These are phyloP conservation scores for Cyclopterus lumpus DNA, from an alignment of 2,797 vertebrate genomes.

Conservation along the genomic window DNA sequence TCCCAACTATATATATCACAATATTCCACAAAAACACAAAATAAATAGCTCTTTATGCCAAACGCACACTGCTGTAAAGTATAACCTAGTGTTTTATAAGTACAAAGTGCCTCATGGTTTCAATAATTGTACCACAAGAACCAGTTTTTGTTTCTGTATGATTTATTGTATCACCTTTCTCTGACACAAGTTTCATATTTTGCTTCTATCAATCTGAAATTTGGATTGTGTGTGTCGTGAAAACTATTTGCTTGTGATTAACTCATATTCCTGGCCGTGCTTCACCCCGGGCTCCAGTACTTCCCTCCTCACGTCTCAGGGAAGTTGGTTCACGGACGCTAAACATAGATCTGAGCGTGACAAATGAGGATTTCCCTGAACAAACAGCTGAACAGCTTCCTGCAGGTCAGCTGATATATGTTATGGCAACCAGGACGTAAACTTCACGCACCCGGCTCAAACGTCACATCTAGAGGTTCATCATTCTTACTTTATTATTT, in stretches of 20 bases:
- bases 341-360: slow-evolving; percentile 51
- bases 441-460: not conserved
- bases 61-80: not conserved
- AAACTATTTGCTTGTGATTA: slow-evolving; percentile 5
- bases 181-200: not conserved
- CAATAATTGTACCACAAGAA: not conserved
- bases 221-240: not conserved
- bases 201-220: not conserved
- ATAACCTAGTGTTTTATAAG: too few species aligned
- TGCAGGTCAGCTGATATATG: slow-evolving; percentile 45
- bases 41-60: not conserved
- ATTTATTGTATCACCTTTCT: not conserved
- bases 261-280: not conserved
- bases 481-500: not conserved
- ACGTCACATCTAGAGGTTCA: not conserved
- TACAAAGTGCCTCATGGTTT: not conserved
- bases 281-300: not conserved
- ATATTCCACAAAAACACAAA: not conserved
- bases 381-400: slow-evolving; percentile 47
- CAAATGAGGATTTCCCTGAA: slow-evolving; percentile 53
- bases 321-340: slow-evolving; percentile 4
- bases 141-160: not conserved
- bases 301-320: not conserved
- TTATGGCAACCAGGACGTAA: slow-evolving; percentile 25
- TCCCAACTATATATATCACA: not conserved